A percentile compares a stretch with the other conserved stretches of the same genome.
phyloP scores from a whole-genome alignment of 2,888 invertebrate species.

The Nomada goodeniana region DNA sequence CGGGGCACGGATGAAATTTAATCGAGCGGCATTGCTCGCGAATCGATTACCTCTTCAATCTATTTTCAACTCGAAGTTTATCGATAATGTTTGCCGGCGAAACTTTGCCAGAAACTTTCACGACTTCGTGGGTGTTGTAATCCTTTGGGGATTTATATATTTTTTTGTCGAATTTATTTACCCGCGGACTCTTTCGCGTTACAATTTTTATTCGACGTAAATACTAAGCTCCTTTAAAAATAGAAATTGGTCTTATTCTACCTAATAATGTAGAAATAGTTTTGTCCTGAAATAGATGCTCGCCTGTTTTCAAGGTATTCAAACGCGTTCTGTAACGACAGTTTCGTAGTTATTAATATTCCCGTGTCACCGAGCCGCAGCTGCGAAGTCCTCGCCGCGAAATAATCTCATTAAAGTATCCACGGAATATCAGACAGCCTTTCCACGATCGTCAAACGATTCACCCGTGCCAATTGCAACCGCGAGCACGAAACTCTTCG shows the following conservation, averaged over 20 bases:
- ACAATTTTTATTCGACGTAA: too few relatives aligned
- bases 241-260: too few relatives aligned
- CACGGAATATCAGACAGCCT: slow-evolving; percentile 12
- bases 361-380: slow-evolving; percentile 2
- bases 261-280: not conserved
- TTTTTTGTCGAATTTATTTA: not conserved
- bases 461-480: slow-evolving; percentile 16
- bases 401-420: slow-evolving; percentile 20
- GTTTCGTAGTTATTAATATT: slow-evolving; percentile 16
- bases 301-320: not conserved
- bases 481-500: not conserved
- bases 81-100: not conserved
- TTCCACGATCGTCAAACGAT: slow-evolving; percentile 35
- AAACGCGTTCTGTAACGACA: not conserved
- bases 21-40: slow-evolving; percentile 11
- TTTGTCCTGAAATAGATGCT: not conserved
- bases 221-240: too few relatives aligned
- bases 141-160: not conserved
- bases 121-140: not conserved
- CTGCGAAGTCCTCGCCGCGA: not conserved
- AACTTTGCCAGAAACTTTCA: not conserved
- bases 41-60: slow-evolving; percentile 11
- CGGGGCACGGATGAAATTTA: not conserved
- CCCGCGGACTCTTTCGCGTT: too few relatives aligned
- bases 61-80: not conserved